A percentile compares a stretch with the other conserved stretches of the same genome.
Evolutionary conservation across 2,888 invertebrate species (phyloP).

Genomic region (Stenurella melanura): DNA sequence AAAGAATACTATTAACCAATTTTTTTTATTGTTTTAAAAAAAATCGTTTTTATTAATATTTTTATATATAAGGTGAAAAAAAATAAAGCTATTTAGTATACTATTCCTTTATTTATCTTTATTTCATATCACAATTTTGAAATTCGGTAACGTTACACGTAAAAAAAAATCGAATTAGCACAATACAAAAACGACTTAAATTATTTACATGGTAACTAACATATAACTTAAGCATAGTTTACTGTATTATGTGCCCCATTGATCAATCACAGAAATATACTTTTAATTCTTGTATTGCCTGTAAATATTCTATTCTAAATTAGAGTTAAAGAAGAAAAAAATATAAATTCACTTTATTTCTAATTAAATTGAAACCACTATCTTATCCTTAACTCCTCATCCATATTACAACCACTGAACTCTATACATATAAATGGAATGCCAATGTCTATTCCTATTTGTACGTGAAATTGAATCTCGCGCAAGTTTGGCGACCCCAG

Average conservation of each 20-base stretch:
- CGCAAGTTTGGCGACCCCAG: too few relatives aligned
- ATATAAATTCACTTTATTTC: neutral
- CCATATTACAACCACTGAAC: too few relatives aligned
- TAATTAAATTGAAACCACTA: neutral
- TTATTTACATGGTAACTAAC: constrained; percentile 56
- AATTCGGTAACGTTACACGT: constrained; percentile 73
- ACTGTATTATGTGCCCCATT: constrained; percentile 48
- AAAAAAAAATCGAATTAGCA: constrained; percentile 55
- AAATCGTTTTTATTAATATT: constrained; percentile 17
- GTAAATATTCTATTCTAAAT: constrained; percentile 9
- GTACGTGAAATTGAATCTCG: too few relatives aligned
- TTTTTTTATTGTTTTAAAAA: constrained; percentile 36
- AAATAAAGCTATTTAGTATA: constrained; percentile 47
- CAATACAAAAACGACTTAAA: constrained; percentile 51
- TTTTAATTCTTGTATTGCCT: constrained; percentile 32
- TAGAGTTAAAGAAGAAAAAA: neutral
- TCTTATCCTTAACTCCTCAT: neutral
- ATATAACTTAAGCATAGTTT: constrained; percentile 40
- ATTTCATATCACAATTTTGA: constrained; percentile 72
- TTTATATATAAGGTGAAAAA: constrained; percentile 20
- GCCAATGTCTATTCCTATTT: too few relatives aligned
- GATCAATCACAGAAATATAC: constrained; percentile 54
- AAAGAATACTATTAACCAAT: constrained; percentile 4
- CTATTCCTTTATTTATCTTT: constrained; percentile 59
- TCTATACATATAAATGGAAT: too few relatives aligned